These are phyloP conservation scores for Oreocharis arfaki DNA, from an alignment of 2,113 vertebrate species.

Conservation along the genomic window DNA sequence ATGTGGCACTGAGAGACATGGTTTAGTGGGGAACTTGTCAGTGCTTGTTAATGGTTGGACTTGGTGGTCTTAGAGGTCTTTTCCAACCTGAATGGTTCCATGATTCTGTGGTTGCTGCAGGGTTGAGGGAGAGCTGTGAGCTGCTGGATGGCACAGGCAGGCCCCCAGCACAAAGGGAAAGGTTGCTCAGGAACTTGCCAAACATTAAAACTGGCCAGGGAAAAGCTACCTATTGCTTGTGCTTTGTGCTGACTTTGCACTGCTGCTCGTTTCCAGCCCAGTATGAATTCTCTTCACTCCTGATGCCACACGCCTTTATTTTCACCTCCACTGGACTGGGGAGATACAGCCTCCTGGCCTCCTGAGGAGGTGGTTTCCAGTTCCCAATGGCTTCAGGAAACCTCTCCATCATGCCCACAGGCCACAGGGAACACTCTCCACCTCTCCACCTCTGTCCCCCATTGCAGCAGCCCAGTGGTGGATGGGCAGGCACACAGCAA, in stretches of 20 bases:
- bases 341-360: neutral
- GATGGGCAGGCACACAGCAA: neutral
- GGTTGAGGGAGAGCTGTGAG: neutral
- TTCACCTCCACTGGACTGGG: neutral
- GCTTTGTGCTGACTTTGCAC: neutral
- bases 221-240: neutral
- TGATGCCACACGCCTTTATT: neutral
- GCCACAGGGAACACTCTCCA: neutral
- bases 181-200: neutral
- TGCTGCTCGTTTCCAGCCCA: neutral
- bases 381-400: neutral
- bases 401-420: neutral
- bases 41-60: neutral
- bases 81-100: neutral
- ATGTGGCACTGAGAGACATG: neutral
- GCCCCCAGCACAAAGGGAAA: rapidly evolving
- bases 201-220: neutral
- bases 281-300: neutral
- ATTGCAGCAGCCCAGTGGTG: rapidly evolving
- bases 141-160: neutral
- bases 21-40: neutral
- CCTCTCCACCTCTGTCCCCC: neutral
- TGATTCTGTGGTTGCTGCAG: neutral
- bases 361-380: neutral
- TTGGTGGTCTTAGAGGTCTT: neutral